phyloP scores from a whole-genome alignment of 1,140 invertebrate species.

The Scylla paramamosain region DNA sequence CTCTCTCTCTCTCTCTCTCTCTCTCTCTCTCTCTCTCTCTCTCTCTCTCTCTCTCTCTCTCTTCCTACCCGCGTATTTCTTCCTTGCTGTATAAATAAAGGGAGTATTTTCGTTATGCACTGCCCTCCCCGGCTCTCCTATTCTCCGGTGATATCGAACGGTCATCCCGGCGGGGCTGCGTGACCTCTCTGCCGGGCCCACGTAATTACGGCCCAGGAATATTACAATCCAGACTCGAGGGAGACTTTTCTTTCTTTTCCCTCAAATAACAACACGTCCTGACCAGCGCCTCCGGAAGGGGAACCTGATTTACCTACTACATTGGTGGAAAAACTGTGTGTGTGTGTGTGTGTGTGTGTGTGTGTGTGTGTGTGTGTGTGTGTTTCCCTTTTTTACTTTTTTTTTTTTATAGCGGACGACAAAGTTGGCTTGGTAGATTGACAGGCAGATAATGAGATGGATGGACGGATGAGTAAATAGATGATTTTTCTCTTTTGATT shows the following conservation, averaged over 20 bases:
- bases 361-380: too few species aligned
- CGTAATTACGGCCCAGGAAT: neutral
- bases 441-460: too few species aligned
- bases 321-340: too few species aligned
- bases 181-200: neutral
- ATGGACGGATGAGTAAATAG: too few species aligned
- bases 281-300: neutral
- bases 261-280: neutral
- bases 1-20: neutral
- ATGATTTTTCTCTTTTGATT: too few species aligned
- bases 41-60: neutral
- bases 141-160: neutral
- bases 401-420: too few species aligned
- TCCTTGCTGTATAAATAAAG: slow-evolving; percentile 1
- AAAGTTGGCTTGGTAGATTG: too few species aligned
- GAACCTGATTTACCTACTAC: too few species aligned
- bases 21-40: neutral
- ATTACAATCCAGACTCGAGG: neutral
- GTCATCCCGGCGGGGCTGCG: slow-evolving; percentile 4
- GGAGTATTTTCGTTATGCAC: neutral
- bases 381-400: too few species aligned
- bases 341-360: too few species aligned
- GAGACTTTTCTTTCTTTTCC: slow-evolving; percentile 23
- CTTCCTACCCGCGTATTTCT: neutral
- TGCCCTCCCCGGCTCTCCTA: neutral